phyloP scores from a whole-genome alignment of 1,140 invertebrate genomes.

The Oscheius sp. region DNA sequence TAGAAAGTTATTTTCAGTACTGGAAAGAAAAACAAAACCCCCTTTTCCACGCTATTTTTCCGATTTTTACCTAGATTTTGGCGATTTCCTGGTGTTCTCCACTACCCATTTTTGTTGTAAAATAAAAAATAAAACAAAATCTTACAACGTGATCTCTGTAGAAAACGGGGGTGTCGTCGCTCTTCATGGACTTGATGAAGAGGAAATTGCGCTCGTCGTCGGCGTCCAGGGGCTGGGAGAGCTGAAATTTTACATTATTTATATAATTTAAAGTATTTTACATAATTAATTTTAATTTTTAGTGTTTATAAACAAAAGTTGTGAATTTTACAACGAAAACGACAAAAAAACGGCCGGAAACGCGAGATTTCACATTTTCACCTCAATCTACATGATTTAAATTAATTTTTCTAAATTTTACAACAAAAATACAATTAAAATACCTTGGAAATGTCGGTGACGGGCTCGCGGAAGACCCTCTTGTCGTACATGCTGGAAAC shows the following conservation, averaged over 20 bases:
- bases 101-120: too few relatives aligned
- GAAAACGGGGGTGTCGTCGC: constrained; percentile 57
- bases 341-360: background rate
- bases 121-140: background rate
- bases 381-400: background rate
- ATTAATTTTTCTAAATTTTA: background rate
- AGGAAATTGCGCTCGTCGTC: constrained; percentile 51
- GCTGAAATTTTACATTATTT: constrained; percentile 36
- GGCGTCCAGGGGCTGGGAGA: constrained; percentile 43
- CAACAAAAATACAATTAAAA: background rate
- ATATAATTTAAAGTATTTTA: background rate
- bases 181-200: constrained; percentile 47
- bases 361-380: background rate
- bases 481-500: constrained; percentile 19
- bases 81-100: too few relatives aligned
- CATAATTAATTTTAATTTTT: too few relatives aligned
- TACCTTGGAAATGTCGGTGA: constrained; percentile 32
- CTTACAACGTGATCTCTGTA: constrained; percentile 48
- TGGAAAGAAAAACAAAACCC: too few relatives aligned
- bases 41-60: too few relatives aligned
- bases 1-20: too few relatives aligned
- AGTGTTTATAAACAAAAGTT: background rate
- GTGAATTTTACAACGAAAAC: background rate
- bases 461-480: constrained; percentile 36
- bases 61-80: too few relatives aligned